Conservation (phyloP, 37 sponge, comb jelly and placozoan genomes). For the Cliona cf. orientalis region DNA sequence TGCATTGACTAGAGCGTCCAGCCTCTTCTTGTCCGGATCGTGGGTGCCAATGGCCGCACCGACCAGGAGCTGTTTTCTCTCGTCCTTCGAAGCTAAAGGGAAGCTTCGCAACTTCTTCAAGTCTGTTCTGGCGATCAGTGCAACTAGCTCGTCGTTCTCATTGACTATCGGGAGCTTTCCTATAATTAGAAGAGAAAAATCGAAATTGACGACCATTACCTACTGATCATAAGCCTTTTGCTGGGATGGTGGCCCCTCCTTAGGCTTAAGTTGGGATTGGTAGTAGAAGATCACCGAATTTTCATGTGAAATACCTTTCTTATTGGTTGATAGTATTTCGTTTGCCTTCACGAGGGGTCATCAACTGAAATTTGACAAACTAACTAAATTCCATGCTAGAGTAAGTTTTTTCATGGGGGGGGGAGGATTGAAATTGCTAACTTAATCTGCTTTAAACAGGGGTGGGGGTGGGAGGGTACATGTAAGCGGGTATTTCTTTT, state of each 20-base stretch:
- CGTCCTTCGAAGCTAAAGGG: constrained; percentile 89
- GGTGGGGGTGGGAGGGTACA: no score
- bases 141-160: constrained; percentile 87
- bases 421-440: no score
- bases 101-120: constrained; percentile 86
- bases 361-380: no score
- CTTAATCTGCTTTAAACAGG: no score
- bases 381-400: no score
- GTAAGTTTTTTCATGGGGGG: no score
- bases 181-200: constrained; percentile 5
- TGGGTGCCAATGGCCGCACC: constrained; percentile 90
- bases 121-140: constrained; percentile 93
- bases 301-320: constrained; percentile 89
- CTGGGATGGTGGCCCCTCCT: no score
- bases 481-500: no score
- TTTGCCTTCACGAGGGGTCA: constrained; percentile 92
- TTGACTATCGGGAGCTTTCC: constrained; percentile 98
- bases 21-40: constrained; percentile 37
- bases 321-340: constrained; percentile 82
- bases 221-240: no score
- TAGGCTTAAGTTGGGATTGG: no score
- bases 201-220: no score
- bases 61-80: constrained; percentile 90
- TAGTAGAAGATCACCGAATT: no score
- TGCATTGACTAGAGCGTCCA: constrained; percentile 58